These are phyloP conservation scores for Lagopus leucura DNA, from an alignment of 2,113 vertebrate species.

Conservation along the genomic window DNA sequence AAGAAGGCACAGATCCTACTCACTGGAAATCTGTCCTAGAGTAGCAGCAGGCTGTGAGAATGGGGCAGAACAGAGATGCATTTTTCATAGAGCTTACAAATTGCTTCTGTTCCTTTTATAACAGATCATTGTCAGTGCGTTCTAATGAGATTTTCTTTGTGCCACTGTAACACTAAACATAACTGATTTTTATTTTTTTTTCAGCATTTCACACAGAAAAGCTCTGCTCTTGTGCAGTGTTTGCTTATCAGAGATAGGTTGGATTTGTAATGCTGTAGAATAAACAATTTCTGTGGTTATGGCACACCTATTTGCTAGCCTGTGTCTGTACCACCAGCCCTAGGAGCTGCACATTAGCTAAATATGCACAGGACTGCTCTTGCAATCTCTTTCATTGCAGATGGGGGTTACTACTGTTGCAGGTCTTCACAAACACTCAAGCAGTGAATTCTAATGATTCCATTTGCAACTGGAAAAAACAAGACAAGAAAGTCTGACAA, in stretches of 20 bases:
- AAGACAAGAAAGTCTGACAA: not conserved
- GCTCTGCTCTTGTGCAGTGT: accelerated
- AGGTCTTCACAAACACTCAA: not conserved
- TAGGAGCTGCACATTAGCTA: not conserved
- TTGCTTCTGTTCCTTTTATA: not conserved
- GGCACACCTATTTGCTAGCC: not conserved
- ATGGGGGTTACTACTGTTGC: not conserved
- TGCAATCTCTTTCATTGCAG: constrained; percentile 1
- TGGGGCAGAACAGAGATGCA: not conserved
- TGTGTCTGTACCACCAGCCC: not conserved
- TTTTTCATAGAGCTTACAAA: not conserved
- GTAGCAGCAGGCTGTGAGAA: not conserved
- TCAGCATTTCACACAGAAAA: not conserved
- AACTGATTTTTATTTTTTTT: not conserved
- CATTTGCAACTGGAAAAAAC: not conserved
- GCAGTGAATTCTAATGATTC: not conserved
- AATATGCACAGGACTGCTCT: not conserved
- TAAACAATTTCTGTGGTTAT: not conserved
- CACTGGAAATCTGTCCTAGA: constrained; percentile 1
- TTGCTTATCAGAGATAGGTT: not conserved
- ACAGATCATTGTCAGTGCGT: not conserved
- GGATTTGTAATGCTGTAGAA: not conserved
- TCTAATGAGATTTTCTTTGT: constrained; percentile 15
- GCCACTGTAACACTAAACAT: not conserved
- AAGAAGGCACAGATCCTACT: not conserved